Evolutionary conservation across 1,140 invertebrate genomes (phyloP).

Genomic region (Meloidogyne exigua): DNA sequence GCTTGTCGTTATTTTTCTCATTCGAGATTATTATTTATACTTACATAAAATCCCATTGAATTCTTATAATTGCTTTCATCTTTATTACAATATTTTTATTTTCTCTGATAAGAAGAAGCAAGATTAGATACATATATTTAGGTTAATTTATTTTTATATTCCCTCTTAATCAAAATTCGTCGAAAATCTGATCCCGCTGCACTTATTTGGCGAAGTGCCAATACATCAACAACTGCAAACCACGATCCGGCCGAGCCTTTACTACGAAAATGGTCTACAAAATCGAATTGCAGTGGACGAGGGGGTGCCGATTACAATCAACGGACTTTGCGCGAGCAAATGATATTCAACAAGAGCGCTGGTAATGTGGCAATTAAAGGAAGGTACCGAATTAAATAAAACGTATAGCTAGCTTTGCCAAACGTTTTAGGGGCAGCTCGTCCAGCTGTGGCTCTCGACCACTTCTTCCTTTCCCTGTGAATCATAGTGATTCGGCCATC

Average conservation of each 20-base stretch:
- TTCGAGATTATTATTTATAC: neutral
- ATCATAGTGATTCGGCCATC: constrained; percentile 21
- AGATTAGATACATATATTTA: neutral
- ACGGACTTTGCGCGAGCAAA: constrained; percentile 17
- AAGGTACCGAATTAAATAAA: neutral
- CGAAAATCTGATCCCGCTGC: constrained; percentile 25
- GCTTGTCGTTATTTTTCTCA: neutral
- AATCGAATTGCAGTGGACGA: constrained; percentile 19
- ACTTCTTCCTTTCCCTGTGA: constrained; percentile 10
- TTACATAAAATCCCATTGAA: neutral
- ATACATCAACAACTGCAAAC: neutral
- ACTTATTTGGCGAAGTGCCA: constrained; percentile 22
- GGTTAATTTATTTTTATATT: neutral
- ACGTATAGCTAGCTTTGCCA: neutral
- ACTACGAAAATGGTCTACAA: constrained; percentile 29
- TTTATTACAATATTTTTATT: no score
- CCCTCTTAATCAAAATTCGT: constrained; percentile 11
- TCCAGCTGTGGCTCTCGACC: constrained; percentile 4
- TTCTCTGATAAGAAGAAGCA: no score
- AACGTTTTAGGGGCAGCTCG: constrained; percentile 6
- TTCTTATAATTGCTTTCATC: neutral
- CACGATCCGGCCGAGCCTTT: neutral
- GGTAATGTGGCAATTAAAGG: constrained; percentile 19
- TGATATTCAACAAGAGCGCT: constrained; percentile 1
- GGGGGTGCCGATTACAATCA: constrained; percentile 13